Percentiles rank a stretch among this genome's conserved stretches.
phyloP scores from a whole-genome alignment of 2,113 vertebrate genomes.

The Phrynosoma blainvillii region DNA sequence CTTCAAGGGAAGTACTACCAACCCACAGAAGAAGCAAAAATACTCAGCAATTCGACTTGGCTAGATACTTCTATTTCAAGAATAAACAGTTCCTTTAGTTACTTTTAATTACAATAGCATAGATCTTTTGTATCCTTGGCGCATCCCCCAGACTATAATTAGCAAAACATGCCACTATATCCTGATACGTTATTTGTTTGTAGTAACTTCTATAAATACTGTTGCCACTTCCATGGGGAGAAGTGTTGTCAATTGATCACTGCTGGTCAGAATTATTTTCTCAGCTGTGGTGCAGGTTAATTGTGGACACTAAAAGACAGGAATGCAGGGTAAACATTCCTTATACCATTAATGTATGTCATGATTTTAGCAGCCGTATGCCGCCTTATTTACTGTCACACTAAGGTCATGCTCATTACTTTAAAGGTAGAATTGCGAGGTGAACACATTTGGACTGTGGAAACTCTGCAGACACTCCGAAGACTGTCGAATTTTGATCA shows the following conservation, averaged over 20 bases:
- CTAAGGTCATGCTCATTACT: constrained; percentile 54
- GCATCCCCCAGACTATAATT: background rate
- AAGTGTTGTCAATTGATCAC: constrained; percentile 74
- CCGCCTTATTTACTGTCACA: constrained; percentile 79
- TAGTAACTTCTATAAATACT: constrained; percentile 73
- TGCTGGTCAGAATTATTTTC: constrained; percentile 76
- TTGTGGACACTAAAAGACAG: constrained; percentile 74
- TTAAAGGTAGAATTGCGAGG: constrained; percentile 48
- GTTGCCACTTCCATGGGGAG: constrained; percentile 63
- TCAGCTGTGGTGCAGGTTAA: constrained; percentile 82
- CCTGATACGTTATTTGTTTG: constrained; percentile 73
- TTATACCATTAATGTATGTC: constrained; percentile 67
- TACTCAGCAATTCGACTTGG: background rate
- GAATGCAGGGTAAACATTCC: constrained; percentile 76
- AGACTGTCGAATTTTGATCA: background rate
- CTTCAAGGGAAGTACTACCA: background rate
- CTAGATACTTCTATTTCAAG: background rate
- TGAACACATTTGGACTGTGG: constrained; percentile 44
- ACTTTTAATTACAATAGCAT: constrained; percentile 25
- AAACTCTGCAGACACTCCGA: constrained; percentile 9
- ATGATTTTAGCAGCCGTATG: constrained; percentile 78
- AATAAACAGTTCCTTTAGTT: background rate
- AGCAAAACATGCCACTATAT: constrained; percentile 41
- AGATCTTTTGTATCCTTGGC: background rate
- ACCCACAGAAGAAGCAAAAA: background rate